Base-by-base conservation (phyloP, 2,797 vertebrate genomes). In the Poeciliopsis presidionis region DNA sequence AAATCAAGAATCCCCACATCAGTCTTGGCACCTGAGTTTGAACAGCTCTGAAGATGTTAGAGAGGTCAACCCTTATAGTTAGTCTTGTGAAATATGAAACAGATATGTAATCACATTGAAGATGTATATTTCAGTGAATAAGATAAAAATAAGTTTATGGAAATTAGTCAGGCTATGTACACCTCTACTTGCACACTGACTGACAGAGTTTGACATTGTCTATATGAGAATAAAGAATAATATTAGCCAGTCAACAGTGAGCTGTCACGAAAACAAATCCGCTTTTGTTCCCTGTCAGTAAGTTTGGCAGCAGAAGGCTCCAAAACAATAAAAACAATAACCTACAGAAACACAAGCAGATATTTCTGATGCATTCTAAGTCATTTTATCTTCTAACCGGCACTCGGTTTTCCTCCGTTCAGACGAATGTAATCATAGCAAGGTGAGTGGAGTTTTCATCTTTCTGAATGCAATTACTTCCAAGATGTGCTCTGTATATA, bases 401-500 rank as follows among this genome's bases (percentile, higher is more conserved):
- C 6, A 72, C 33, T 75, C 41, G 30, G 13, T 71, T 63, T 65
- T 43, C 41, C 3, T 79, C 69, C 55, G 14, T 82, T 81, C 47
- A 71, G 53, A 76, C 59, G 30, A 77, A 47, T 78, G 28, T 45
- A 55, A 83, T 83, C 74, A 83, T 41, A 69, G 73, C 80, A 78
- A 71, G 9, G 18, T 47, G 63, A 8, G 22, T 3, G 43, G 43
- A 39, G 25, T 81, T 87, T 84, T 73, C 53, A 76, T 88, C 77
- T 81, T 67, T 80, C 57, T 73, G 67, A 80, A 57, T 76, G 69
- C 83, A 83, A 89, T 84, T 87, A 63, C 76, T 79, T 79, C 53
- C n/a, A 75, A 83, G 46, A 77, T 6, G 5, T 76, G 18, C 12
- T 49, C 18, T 20, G 65, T n/a, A 67, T 72, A 33, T 43, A 13